Conservation (phyloP, 2,797 vertebrate genomes). For the Hapalemur alaotrensis region DNA sequence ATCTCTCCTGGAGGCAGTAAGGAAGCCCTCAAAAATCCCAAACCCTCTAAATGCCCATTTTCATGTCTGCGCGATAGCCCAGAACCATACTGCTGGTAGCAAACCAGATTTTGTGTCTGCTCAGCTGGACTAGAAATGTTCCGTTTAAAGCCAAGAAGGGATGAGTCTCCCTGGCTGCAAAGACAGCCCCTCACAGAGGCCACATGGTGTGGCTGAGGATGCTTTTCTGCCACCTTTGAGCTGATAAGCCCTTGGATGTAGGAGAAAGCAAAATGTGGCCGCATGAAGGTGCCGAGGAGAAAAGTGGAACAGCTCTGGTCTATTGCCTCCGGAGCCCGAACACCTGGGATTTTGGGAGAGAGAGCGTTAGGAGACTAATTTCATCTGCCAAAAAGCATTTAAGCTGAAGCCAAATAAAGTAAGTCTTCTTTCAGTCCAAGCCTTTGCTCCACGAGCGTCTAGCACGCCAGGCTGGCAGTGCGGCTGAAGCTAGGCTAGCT, state of each 20-base stretch:
- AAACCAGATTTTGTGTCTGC: not conserved
- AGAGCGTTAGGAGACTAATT: not conserved
- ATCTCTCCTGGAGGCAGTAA: not conserved
- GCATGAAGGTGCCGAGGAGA: rapidly evolving
- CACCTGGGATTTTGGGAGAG: not conserved
- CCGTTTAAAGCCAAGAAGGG: not conserved
- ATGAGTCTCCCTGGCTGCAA: not conserved
- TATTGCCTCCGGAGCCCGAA: not conserved
- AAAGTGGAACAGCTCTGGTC: too few relatives aligned
- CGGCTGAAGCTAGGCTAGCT: not conserved
- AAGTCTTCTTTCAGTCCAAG: not conserved
- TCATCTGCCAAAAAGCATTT: not conserved
- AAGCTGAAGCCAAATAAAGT: not conserved
- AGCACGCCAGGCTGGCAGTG: not conserved
- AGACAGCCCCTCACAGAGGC: not conserved
- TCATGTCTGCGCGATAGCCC: not conserved
- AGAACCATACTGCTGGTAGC: not conserved
- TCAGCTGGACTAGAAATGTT: not conserved
- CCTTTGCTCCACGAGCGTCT: not conserved
- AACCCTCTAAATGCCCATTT: not conserved
- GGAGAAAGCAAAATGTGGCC: not conserved
- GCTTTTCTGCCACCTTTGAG: not conserved
- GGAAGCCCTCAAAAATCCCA: not conserved
- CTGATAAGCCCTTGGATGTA: rapidly evolving
- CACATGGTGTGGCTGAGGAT: not conserved